Base-by-base conservation (phyloP, 2,888 invertebrate species). In the Tupiocoris notatus region DNA sequence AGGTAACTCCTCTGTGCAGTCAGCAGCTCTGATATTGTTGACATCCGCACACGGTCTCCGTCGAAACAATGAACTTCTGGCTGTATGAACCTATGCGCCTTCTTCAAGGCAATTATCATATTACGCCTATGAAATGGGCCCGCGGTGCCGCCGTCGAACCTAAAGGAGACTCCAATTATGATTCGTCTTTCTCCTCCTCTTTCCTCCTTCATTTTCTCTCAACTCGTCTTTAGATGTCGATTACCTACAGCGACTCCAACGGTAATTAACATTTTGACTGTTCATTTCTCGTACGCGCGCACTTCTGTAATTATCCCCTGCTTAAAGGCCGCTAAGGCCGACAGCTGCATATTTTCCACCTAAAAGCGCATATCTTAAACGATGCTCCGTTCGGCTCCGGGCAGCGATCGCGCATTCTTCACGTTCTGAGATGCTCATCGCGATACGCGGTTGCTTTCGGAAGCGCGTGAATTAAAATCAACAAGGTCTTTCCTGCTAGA, bases 71-170 rank as follows among this genome's bases (percentile, higher is more conserved):
- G 70, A 70, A 23, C 63, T 70, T 59, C 67, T n/a, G 16, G 22
- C 56, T 57, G 58, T 22, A n/a, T n/a, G n/a, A n/a, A 58, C 67
- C 56, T 67, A 67, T 67, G 67, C 67, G n/a, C n/a, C n/a, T n/a
- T n/a, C n/a, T n/a, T 39, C 39, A 70, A 39, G 16, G 58, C 70
- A 70, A 70, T 70, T 70, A 70, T 70, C 70, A 70, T 70, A 70
- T 70, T 70, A 67, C 67, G 67, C 67, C 67, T 67, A 23, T 39
- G 39, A 39, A 12, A 39, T 12, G 6, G 39, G 39, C 39, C 39
- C 59, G 23, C 58, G 59, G 54, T 59, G 70, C 21, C 59, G 57
- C 54, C 67, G 17, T n/a, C n/a, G n/a, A n/a, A n/a, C n/a, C n/a
- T n/a, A n/a, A n/a, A 65, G 39, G 65, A n/a, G 56, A 54, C 57